Evolutionary conservation across 1,140 invertebrate species (phyloP), one percentile per base, ranked within the genome.

Genomic region (Dendrolimus punctatus): DNA sequence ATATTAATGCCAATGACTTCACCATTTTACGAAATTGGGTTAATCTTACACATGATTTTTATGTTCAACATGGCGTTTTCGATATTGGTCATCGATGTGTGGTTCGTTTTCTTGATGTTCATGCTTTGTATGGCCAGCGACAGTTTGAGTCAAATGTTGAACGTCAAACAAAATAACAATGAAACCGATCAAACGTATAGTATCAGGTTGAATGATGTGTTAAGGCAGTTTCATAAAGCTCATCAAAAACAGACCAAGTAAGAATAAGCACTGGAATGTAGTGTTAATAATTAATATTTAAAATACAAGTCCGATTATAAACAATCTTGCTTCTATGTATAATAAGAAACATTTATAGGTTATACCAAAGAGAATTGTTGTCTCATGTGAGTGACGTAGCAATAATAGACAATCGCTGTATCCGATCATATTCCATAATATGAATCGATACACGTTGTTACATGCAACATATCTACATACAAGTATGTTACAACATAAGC

Each of bases 11-110:
- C 78, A 0, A 71, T 79, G 68, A 60, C 61, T 2, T 49, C 66
- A 2, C 80, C 80, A 0, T 81, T 67, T 39, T 73, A 72, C 43
- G 80, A 80, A 60, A 51, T 84, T 5, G 68, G 68, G 6, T 75
- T 71, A 59, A 40, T 73, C 6, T 39, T 81, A 6, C 80, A 84
- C 23, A 64, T 54, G 1, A 59, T 80, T 23, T 81, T 73, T 55
- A 49, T 81, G 6, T 60, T 72, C 23, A 53, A 73, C 51, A 58
- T 76, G 38, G 57, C 64, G 4, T 64, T 63, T 8, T 71, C 66
- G 5, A 64, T 78, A 6, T 41, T 55, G 4, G 62, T 80, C 8
- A 49, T 78, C 39, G 78, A 83, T 41, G 65, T 83, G 68, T 83
- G 80, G 76, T 79, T 80, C 42, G 64, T 81, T 37, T 23, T 76